phyloP scores from a whole-genome alignment of 2,797 vertebrate species.

The Sebastes minor region DNA sequence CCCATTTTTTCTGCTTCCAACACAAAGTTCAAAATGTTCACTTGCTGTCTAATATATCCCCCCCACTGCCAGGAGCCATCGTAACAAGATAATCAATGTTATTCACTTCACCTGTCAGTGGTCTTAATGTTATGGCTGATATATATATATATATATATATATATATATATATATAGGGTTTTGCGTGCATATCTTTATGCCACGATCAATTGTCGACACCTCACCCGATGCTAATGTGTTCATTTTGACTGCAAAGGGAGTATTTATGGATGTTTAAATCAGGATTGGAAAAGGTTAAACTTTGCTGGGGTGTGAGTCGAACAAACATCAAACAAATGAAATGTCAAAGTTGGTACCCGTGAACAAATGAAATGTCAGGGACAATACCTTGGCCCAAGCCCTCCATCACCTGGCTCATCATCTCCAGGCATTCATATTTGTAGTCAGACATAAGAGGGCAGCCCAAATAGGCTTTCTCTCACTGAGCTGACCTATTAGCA shows the following conservation, averaged over 20 bases:
- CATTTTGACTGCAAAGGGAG: conserved; percentile 3
- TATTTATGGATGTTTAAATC: conserved; percentile 56
- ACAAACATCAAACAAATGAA: conserved; percentile 75
- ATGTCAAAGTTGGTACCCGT: conserved; percentile 69
- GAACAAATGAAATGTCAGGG: conserved; percentile 76
- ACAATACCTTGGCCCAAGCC: conserved; percentile 56
- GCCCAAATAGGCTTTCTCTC: conserved; percentile 64
- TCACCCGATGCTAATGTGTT: conserved; percentile 24
- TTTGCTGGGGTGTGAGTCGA: conserved; percentile 47
- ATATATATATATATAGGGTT: neutral
- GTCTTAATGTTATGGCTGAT: too few species aligned
- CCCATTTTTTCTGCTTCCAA: too few species aligned
- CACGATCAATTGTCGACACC: conserved; percentile 27
- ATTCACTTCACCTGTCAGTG: too few species aligned
- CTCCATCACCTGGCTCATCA: conserved; percentile 57
- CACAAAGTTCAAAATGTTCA: too few species aligned
- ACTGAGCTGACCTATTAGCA: conserved; percentile 69
- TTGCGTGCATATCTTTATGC: conserved; percentile 1
- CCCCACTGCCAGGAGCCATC: too few species aligned
- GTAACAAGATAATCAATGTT: too few species aligned
- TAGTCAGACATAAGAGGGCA: conserved; percentile 51
- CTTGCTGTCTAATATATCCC: too few species aligned
- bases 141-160: neutral
- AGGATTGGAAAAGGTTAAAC: conserved; percentile 66
- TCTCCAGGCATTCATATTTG: conserved; percentile 62